phyloP scores from a whole-genome alignment of 1,140 invertebrate species.

The Drosophila leontia region DNA sequence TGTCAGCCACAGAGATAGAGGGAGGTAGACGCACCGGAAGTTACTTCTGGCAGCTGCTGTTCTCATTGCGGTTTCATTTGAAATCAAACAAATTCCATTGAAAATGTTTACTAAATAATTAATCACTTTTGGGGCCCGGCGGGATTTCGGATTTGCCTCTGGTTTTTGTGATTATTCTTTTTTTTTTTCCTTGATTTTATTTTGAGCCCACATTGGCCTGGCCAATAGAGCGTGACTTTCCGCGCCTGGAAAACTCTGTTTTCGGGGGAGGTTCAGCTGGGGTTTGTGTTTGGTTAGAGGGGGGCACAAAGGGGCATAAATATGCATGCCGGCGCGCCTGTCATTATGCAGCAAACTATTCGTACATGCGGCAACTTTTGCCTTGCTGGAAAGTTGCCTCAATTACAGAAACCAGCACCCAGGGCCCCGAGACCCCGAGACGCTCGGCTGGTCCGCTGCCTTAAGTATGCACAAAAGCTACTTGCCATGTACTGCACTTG shows the following conservation, averaged over 20 bases:
- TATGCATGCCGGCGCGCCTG: constrained; percentile 71
- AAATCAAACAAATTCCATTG: constrained; percentile 49
- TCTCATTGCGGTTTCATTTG: constrained; percentile 57
- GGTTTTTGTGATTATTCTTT: constrained; percentile 5
- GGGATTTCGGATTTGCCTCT: background rate
- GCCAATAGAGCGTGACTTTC: constrained; percentile 70
- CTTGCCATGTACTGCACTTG: constrained; percentile 7
- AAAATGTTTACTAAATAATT: constrained; percentile 56
- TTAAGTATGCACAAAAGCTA: constrained; percentile 68
- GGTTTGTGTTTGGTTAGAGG: background rate
- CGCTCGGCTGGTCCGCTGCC: constrained; percentile 30
- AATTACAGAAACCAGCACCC: constrained; percentile 49
- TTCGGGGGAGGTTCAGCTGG: background rate
- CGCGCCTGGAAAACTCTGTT: constrained; percentile 21
- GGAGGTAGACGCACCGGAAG: constrained; percentile 12
- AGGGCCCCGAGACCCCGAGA: constrained; percentile 3
- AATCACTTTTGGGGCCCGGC: constrained; percentile 18
- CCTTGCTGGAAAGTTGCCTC: constrained; percentile 47
- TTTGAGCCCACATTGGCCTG: constrained; percentile 46
- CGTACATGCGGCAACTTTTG: constrained; percentile 74
- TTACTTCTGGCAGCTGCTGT: constrained; percentile 36
- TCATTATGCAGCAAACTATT: constrained; percentile 78
- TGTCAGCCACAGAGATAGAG: constrained; percentile 24
- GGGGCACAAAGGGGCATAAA: constrained; percentile 42
- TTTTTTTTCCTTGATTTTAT: background rate